A percentile compares a stretch with the other conserved stretches of the same genome.
Conservation (phyloP, 2,797 vertebrate genomes). For the Masticophis lateralis region DNA sequence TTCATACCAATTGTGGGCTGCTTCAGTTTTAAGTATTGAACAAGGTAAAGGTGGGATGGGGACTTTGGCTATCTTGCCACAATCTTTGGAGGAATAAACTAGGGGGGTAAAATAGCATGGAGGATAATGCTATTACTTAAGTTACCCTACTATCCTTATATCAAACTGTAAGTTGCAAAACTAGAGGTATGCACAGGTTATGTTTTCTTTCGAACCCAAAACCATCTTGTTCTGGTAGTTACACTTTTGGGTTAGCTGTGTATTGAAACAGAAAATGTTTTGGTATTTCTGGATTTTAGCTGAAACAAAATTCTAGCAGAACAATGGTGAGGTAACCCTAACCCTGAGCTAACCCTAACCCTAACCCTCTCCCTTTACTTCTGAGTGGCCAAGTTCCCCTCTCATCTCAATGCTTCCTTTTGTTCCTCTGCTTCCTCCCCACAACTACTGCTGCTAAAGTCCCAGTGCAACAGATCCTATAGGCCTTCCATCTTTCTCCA, state of each 20-base stretch:
- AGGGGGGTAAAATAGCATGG: background rate
- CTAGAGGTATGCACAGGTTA: background rate
- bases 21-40: background rate
- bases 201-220: background rate
- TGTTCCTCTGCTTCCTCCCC: background rate
- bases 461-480: background rate
- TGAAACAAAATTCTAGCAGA: background rate
- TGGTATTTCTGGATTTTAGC: background rate
- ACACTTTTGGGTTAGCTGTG: background rate
- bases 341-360: background rate
- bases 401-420: background rate
- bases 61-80: background rate
- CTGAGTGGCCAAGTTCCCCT: background rate
- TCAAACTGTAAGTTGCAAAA: background rate
- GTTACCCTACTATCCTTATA: background rate
- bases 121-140: background rate
- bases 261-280: background rate
- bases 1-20: background rate
- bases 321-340: background rate
- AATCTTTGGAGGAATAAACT: background rate
- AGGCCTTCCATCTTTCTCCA: background rate
- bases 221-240: background rate
- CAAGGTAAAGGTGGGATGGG: background rate
- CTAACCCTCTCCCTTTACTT: background rate
- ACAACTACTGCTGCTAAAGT: background rate